phyloP scores from a whole-genome alignment of 2,113 vertebrate genomes.

The Geococcyx californianus region DNA sequence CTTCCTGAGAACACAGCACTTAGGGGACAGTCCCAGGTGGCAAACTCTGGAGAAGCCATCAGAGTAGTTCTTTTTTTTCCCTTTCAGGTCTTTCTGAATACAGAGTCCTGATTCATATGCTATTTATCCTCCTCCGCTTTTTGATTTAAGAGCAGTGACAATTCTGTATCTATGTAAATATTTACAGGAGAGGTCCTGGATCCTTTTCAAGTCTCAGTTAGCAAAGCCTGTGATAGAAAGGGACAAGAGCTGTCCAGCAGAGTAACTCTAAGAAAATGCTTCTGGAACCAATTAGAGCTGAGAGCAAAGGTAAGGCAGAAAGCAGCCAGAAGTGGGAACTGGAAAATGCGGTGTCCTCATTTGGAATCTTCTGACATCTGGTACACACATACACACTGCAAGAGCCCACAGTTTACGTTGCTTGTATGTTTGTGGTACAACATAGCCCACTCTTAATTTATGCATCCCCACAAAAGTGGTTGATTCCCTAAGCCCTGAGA shows the following conservation, averaged over 20 bases:
- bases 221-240: not conserved
- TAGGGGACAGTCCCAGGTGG: not conserved
- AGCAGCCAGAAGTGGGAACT: not conserved
- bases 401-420: not conserved
- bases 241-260: not conserved
- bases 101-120: not conserved
- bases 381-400: not conserved
- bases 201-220: not conserved
- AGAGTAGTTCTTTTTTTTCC: not conserved
- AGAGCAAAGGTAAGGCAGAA: not conserved
- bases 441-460: not conserved
- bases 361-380: conserved; percentile 20
- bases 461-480: not conserved
- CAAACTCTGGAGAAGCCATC: not conserved
- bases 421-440: not conserved
- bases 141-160: not conserved
- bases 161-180: conserved; percentile 56
- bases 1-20: not conserved
- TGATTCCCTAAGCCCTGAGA: not conserved
- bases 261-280: conserved; percentile 31
- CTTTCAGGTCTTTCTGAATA: not conserved
- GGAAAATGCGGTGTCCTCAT: conserved; percentile 47
- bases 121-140: not conserved
- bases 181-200: not conserved
- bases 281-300: conserved; percentile 20